Conservation (phyloP, 1,140 invertebrate genomes). For the Berghia stephanieae region DNA sequence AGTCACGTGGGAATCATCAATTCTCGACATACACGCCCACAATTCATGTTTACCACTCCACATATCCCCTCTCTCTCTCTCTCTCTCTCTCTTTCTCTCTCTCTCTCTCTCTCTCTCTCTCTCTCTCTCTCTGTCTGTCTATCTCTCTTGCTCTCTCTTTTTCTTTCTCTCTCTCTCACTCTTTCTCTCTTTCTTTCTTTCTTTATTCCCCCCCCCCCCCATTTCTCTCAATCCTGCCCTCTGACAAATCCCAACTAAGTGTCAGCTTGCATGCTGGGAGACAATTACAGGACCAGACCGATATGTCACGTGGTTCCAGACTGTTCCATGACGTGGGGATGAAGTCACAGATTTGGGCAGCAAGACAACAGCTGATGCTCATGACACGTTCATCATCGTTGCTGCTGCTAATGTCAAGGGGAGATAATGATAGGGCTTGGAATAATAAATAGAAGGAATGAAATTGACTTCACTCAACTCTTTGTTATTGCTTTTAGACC, state of each 20-base stretch:
- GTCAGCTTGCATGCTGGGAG: neutral
- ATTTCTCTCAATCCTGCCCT: neutral
- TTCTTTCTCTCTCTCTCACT: conserved; percentile 27
- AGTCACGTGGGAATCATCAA: no score
- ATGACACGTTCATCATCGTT: neutral
- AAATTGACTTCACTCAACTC: no score
- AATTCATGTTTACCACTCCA: no score
- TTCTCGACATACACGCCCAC: no score
- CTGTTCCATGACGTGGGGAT: no score
- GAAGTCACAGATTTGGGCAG: no score
- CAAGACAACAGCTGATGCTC: neutral
- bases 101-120: conserved; percentile 21
- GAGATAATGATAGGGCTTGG: no score
- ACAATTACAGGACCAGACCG: no score
- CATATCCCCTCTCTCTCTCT: neutral
- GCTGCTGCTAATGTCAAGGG: neutral
- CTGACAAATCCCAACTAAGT: neutral
- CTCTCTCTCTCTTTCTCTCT: conserved; percentile 24
- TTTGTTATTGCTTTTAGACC: no score
- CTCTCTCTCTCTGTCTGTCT: conserved; percentile 21
- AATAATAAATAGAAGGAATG: no score
- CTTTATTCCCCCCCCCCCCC: neutral
- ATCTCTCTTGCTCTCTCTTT: conserved; percentile 14
- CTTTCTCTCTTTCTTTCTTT: conserved; percentile 27
- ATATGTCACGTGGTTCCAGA: neutral